Evolutionary conservation across 2,888 invertebrate species (phyloP).

Genomic region (Hymenopus coronatus): DNA sequence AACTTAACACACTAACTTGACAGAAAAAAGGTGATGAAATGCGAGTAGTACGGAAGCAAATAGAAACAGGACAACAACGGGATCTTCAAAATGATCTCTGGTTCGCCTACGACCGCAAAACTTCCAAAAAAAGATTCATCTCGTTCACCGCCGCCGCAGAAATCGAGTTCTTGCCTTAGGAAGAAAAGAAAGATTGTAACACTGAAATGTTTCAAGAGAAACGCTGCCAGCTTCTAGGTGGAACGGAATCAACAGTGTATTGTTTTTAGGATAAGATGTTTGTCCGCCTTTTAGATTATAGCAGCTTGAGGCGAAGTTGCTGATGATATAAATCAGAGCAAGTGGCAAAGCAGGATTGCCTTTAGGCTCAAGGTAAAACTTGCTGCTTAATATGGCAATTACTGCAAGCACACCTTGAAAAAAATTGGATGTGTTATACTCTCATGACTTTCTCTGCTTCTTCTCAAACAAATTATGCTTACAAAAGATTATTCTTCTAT

Average conservation of each 20-base stretch:
- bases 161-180: not conserved
- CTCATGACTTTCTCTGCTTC: too few species aligned
- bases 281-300: not conserved
- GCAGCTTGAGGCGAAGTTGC: not conserved
- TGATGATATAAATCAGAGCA: not conserved
- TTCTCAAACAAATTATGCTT: too few species aligned
- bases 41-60: not conserved
- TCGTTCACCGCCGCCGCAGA: not conserved
- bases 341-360: not conserved
- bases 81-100: not conserved
- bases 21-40: not conserved
- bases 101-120: not conserved
- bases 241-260: not conserved
- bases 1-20: not conserved
- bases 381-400: not conserved
- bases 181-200: not conserved
- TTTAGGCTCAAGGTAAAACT: not conserved
- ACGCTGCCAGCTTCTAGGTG: not conserved
- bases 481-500: too few species aligned
- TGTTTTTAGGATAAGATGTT: not conserved
- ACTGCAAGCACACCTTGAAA: not conserved
- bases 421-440: too few species aligned
- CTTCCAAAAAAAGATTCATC: not conserved
- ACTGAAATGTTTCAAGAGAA: not conserved
- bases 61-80: not conserved